Base-by-base conservation (phyloP, 1,140 invertebrate genomes). In the Lordiphosa mommai region DNA sequence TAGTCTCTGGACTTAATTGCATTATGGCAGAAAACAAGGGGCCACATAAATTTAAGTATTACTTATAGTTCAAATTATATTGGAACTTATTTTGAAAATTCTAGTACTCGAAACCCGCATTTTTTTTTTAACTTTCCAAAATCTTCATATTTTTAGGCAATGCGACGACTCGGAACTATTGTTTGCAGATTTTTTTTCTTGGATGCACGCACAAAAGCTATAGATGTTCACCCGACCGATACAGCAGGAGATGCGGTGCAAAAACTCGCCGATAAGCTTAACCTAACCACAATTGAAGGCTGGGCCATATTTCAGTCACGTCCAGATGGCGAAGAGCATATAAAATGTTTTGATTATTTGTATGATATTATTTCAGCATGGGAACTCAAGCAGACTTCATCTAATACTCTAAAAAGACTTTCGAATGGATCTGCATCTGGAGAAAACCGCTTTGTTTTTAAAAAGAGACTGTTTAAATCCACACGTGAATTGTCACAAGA, bases 121-220 rank as follows among this genome's bases (percentile, higher is more conserved):
- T n/a, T n/a, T n/a, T 20, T 56, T 5, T 36, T 32, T 20, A 27
- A 27, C 12, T 0, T 37, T 37, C 1, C n/a, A 1, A 2, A 4
- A 48, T 50, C 56, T 84, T 27, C 7, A 27, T 5, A 87, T 52
- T 61, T 88, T 88, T 17, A 89, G 92, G 96, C 97, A 4, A 97
- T 98, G 93, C 93, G 94, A 80, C 92, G 95, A 52, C 90, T 98
- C 8, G 96, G 96, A 36, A 97, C 97, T 0, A 96, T 99, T 60
- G 96, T 98, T 0, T 98, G 96, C 86, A 92, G 97, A 36, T 97
- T 99, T 89, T 98, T 97, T 90, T 98, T 99, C 89, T 91, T 98
- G 77, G 97, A 99, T 89, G 96, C 97, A 0, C 92, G 97, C 47
- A 98, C 96, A 0, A 98, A 98, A 89, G 97, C 97, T 0, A 96